Conservation (phyloP, 2,797 vertebrate species). For the Lepilemur ruficaudatus region DNA sequence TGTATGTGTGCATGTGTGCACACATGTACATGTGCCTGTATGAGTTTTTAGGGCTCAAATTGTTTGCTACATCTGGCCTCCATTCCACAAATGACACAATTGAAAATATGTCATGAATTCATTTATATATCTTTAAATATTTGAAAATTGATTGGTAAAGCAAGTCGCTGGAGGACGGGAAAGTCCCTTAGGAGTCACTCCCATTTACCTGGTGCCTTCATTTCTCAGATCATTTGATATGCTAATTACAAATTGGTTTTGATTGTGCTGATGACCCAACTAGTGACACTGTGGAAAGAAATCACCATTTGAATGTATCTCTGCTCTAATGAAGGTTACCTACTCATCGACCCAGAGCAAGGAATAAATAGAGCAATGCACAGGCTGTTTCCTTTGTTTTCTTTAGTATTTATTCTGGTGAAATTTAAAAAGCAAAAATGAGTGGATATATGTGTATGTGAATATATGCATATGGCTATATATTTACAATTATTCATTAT, state of each 20-base stretch:
- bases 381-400: not conserved
- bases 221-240: slow-evolving; percentile 73
- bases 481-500: not conserved
- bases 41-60: not conserved
- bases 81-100: not conserved
- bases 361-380: slow-evolving; percentile 34
- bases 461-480: not conserved
- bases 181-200: not conserved
- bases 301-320: slow-evolving; percentile 31
- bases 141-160: not conserved
- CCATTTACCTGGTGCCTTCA: slow-evolving; percentile 63
- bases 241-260: slow-evolving; percentile 69
- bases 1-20: not conserved
- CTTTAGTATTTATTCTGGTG: not conserved
- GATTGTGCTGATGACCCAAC: slow-evolving; percentile 56
- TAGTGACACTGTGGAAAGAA: slow-evolving; percentile 53
- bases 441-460: not conserved
- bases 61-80: not conserved
- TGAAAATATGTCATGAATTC: not conserved
- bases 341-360: not conserved
- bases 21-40: not conserved
- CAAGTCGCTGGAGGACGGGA: not conserved
- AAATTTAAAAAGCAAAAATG: not conserved
- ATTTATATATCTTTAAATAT: slow-evolving; percentile 36
- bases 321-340: slow-evolving; percentile 48